Percentiles rank a stretch among this genome's conserved stretches.
phyloP scores from a whole-genome alignment of 2,113 vertebrate species.

The Urocitellus parryii region DNA sequence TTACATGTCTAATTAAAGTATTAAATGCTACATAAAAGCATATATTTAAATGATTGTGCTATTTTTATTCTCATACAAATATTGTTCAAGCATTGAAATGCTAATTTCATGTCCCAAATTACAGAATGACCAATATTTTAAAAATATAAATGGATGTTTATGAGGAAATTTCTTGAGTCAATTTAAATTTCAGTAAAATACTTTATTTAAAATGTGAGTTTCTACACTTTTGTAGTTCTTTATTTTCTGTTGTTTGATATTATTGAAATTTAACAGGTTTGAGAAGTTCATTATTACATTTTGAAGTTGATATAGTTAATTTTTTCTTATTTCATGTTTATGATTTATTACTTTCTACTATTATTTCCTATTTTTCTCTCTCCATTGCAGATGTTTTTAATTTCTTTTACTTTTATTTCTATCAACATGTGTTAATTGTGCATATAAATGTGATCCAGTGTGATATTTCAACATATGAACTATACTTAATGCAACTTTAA shows the following conservation, averaged over 20 bases:
- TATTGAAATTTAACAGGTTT: background rate
- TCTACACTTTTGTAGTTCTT: background rate
- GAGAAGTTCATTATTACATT: background rate
- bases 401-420: background rate
- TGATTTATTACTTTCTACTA: background rate
- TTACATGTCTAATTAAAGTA: slow-evolving; percentile 22
- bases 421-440: background rate
- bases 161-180: background rate
- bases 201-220: background rate
- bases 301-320: background rate
- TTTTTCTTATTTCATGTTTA: background rate
- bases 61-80: background rate
- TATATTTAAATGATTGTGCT: background rate
- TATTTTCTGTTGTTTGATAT: background rate
- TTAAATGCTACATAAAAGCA: background rate
- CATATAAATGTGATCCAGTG: background rate
- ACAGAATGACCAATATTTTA: background rate
- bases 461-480: background rate
- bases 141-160: background rate
- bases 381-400: background rate
- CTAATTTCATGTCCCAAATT: background rate
- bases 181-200: slow-evolving; percentile 1
- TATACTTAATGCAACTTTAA: background rate
- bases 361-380: background rate
- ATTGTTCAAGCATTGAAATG: slow-evolving; percentile 37